phyloP scores from a whole-genome alignment of 53 echinoderm and acorn worm species.

The Actinopyga echinites region DNA sequence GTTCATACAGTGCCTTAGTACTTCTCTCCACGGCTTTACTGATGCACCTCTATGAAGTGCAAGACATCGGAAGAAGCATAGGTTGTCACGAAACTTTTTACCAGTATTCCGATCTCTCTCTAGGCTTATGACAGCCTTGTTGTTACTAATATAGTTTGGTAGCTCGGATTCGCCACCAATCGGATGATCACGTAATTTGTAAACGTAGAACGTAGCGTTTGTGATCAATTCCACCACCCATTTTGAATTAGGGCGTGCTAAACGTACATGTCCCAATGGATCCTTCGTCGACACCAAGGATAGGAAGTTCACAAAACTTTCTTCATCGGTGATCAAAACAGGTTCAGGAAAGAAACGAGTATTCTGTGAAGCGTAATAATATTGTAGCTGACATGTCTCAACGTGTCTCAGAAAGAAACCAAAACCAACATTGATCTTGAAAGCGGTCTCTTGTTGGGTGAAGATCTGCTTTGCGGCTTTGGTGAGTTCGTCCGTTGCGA shows the following conservation, averaged over 20 bases:
- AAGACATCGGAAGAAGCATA: conserved; percentile 42
- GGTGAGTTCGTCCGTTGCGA: not conserved
- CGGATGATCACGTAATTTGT: conserved; percentile 12
- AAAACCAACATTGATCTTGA: conserved; percentile 17
- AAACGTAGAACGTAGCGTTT: conserved; percentile 36
- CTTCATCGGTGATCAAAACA: not conserved
- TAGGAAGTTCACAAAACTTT: conserved; percentile 2
- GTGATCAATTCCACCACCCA: conserved; percentile 27
- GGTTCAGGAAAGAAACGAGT: conserved; percentile 27
- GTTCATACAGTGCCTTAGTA: not conserved
- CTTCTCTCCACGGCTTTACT: not conserved
- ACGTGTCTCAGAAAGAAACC: too few species aligned
- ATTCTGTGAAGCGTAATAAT: conserved; percentile 42
- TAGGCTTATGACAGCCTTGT: not conserved
- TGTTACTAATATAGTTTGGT: conserved; percentile 10
- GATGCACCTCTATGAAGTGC: not conserved
- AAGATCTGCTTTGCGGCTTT: not conserved
- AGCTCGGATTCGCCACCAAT: conserved; percentile 33
- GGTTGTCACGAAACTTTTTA: conserved; percentile 6
- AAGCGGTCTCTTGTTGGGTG: not conserved
- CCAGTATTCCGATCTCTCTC: not conserved
- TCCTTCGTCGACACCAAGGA: not conserved
- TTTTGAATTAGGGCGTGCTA: conserved; percentile 22
- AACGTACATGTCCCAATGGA: not conserved
- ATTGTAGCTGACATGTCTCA: conserved; percentile 42